Base-by-base conservation (phyloP, 2,113 vertebrate genomes). In the Tylochromis polylepis region DNA sequence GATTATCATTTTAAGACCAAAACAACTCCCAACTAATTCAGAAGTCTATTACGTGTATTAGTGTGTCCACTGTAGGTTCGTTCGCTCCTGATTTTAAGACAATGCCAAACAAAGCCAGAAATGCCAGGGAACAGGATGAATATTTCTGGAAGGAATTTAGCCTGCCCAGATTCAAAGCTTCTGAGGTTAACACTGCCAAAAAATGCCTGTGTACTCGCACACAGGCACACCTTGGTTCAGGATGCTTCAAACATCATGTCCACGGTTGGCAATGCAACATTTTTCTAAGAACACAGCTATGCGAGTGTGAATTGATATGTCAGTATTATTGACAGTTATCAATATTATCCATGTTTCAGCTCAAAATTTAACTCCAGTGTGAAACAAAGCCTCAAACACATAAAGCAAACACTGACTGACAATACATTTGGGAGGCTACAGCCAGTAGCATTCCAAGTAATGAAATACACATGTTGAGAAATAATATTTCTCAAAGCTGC, bases 221-320 rank as follows among this genome's bases (percentile, higher is more conserved):
- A 90, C 78, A 82, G 82, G 58, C 67, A 22, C 92, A 91, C 90
- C 84, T 88, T 89, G 82, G 57, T 89, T 79, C 81, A 57, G 2
- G 56, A 77, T 56, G 79, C 60, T 70, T 6, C 31, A 60, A 18
- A 81, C 18, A 18, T 89, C 58, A 62, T 34, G 59, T 55, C 86
- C 88, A 31, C 5, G 51, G 27, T 51, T 57, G 36, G 79, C 79
- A 62, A 85, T 24, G n/a, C 38, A 87, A 57, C 85, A 91, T 89
- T 92, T 80, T 62, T 81, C 4, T 38, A 36, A 22, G 27, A 20
- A 36, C 3, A 58, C 58, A 79, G 5, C 11, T 15, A 31, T 72
- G 31, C 57, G 49, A 22, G 22, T 38, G 62, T 36, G 4, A 20
- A 49, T 27, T 8, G 20, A 43, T 58, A 53, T 56, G 24, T 55